A percentile compares a stretch with the other conserved stretches of the same genome.
phyloP scores from a whole-genome alignment of 2,888 invertebrate species.

The Apomyelois bistriatella region DNA sequence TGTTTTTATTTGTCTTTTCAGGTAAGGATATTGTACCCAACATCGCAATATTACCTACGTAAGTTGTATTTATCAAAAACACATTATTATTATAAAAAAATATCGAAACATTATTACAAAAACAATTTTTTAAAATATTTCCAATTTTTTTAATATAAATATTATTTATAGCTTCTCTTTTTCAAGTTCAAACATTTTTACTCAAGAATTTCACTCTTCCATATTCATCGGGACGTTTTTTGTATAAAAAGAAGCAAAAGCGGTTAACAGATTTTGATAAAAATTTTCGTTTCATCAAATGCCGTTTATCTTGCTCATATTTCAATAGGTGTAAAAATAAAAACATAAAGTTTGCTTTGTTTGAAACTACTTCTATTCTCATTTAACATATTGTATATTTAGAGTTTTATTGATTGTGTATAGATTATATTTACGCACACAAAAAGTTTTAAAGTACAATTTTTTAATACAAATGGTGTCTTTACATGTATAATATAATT shows the following conservation, averaged over 20 bases:
- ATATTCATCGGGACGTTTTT: constrained; percentile 5
- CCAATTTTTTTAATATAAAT: not conserved
- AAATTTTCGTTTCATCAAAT: not conserved
- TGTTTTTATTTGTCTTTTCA: constrained; percentile 18
- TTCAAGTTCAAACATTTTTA: not conserved
- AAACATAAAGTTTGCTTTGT: too few species aligned
- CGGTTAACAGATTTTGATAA: not conserved
- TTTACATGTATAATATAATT: too few species aligned
- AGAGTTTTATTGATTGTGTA: too few species aligned
- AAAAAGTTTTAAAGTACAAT: too few species aligned
- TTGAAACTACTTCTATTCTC: too few species aligned
- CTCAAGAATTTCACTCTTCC: constrained; percentile 5
- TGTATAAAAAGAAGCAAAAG: not conserved
- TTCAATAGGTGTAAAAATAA: too few species aligned
- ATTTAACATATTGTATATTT: too few species aligned
- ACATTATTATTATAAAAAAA: too few species aligned
- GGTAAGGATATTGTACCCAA: constrained; percentile 16
- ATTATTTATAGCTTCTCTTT: not conserved
- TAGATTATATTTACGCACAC: too few species aligned
- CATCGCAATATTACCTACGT: not conserved
- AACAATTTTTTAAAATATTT: not conserved
- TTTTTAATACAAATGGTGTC: too few species aligned
- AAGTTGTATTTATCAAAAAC: not conserved
- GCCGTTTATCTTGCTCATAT: not conserved
- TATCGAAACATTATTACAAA: too few species aligned